Evolutionary conservation across 2,113 vertebrate species (phyloP).

Genomic region (Electrona antarctica): DNA sequence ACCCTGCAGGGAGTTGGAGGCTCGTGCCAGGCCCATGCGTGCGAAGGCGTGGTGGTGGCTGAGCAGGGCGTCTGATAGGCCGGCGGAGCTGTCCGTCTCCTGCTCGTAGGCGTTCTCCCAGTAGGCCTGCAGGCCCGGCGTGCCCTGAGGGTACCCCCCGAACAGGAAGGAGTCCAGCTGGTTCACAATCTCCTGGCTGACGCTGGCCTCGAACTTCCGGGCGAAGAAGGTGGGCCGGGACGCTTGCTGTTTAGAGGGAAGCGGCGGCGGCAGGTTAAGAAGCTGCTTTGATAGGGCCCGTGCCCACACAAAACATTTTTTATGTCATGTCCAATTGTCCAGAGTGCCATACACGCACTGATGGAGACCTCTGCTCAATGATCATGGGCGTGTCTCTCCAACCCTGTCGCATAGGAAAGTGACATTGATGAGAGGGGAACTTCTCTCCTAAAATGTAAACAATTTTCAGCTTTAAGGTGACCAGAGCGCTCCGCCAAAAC

Average conservation of each 20-base stretch:
- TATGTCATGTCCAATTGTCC: too few relatives aligned
- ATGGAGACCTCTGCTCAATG: too few relatives aligned
- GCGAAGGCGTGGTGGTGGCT: slow-evolving; percentile 90
- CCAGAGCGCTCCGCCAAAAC: too few relatives aligned
- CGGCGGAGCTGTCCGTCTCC: slow-evolving; percentile 82
- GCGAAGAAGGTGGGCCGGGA: slow-evolving; percentile 96
- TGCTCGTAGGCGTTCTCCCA: slow-evolving; percentile 91
- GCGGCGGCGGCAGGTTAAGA: not conserved
- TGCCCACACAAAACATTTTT: too few relatives aligned
- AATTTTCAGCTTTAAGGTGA: too few relatives aligned
- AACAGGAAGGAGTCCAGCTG: slow-evolving; percentile 93
- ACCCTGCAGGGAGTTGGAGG: slow-evolving; percentile 79
- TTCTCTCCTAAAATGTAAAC: too few relatives aligned
- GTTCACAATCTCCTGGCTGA: slow-evolving; percentile 94
- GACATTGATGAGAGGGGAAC: too few relatives aligned
- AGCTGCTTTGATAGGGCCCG: not conserved
- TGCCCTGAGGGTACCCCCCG: slow-evolving; percentile 76
- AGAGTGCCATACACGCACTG: too few relatives aligned
- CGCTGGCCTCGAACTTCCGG: slow-evolving; percentile 94
- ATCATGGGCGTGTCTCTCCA: too few relatives aligned
- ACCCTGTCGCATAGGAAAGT: too few relatives aligned
- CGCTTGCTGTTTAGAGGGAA: slow-evolving; percentile 82
- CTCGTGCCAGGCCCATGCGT: slow-evolving; percentile 86
- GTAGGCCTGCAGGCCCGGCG: slow-evolving; percentile 87
- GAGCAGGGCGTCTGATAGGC: slow-evolving; percentile 83